Evolutionary conservation across 2,888 invertebrate genomes (phyloP).

Genomic region (Cacoxenus indagator): DNA sequence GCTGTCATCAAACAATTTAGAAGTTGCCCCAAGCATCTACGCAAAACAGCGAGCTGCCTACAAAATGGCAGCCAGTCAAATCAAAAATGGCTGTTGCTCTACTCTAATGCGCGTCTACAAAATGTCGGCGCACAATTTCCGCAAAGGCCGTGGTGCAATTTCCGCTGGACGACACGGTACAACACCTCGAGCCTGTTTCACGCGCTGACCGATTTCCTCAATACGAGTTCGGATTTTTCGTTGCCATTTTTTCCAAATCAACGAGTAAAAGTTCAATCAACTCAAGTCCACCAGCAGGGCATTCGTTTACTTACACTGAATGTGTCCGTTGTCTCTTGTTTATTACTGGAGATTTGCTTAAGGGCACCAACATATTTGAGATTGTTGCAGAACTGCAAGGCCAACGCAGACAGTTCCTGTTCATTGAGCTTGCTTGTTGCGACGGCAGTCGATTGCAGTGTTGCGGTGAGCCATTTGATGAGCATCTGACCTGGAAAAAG

Average conservation of each 20-base stretch:
- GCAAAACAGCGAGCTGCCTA: background rate
- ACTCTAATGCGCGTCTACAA: background rate
- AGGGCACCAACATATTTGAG: constrained; percentile 89
- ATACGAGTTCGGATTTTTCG: too few relatives aligned
- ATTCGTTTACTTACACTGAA: constrained; percentile 48
- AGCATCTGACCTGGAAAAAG: constrained; percentile 85
- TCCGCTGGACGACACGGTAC: background rate
- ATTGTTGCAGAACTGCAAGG: constrained; percentile 88
- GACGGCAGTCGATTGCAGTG: constrained; percentile 77
- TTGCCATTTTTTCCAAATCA: background rate
- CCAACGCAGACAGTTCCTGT: constrained; percentile 83
- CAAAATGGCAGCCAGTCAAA: background rate
- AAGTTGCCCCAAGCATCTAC: too few relatives aligned
- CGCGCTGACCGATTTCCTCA: background rate
- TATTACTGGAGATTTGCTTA: constrained; percentile 76
- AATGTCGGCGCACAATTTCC: constrained; percentile 3
- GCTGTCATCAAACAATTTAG: background rate
- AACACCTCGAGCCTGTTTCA: too few relatives aligned
- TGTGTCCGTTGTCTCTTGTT: constrained; percentile 74
- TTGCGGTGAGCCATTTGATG: constrained; percentile 89
- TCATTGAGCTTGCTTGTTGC: constrained; percentile 69
- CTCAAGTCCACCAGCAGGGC: background rate
- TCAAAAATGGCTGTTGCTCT: background rate
- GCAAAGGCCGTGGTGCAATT: background rate
- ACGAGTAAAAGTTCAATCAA: background rate